Evolutionary conservation across 2,888 invertebrate species (phyloP), one percentile per base, ranked within the genome.

Genomic region (Aelia acuminata): DNA sequence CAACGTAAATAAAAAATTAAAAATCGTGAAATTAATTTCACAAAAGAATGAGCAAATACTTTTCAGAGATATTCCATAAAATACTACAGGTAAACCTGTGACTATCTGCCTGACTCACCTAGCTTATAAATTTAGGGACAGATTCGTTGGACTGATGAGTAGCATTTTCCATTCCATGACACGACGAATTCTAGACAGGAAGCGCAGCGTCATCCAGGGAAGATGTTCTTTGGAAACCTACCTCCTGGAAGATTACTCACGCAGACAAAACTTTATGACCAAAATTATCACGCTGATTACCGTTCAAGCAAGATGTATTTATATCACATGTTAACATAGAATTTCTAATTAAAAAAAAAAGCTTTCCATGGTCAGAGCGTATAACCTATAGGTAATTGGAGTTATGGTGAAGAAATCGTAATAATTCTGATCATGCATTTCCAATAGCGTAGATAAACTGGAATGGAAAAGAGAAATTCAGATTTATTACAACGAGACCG

Each of bases 121-220:
- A 26, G n/a, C n/a, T 8, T n/a, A n/a, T 53, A 53, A 8, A n/a
- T 57, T 57, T 15, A 26, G 57, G 4, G 1, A 26, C 57, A 18
- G 26, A 7, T 20, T 4, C 15, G 31, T 70, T 15, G 15, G 63
- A 8, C 31, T 70, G 35, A 3, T 18, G 63, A 70, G 8, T 35
- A 35, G 63, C 5, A 18, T 70, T 20, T 70, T 35, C 63, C 63
- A 70, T 35, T 35, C 18, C 15, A 47, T 43, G 80, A 80, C 80
- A 11, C 10, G 43, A n/a, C 43, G 20, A n/a, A 80, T 80, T 80
- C 80, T 35, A 4, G 3, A 43, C n/a, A 80, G 80, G 80, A 80
- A 80, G 22, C 43, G 80, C 80, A 80, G n/a, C 80, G 80, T 80
- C 80, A 80, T 47, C n/a, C 43, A 10, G 43, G 43, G 80, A 80